These are phyloP conservation scores for Eciton burchellii DNA, from an alignment of 1,140 invertebrate genomes.

Conservation along the genomic window DNA sequence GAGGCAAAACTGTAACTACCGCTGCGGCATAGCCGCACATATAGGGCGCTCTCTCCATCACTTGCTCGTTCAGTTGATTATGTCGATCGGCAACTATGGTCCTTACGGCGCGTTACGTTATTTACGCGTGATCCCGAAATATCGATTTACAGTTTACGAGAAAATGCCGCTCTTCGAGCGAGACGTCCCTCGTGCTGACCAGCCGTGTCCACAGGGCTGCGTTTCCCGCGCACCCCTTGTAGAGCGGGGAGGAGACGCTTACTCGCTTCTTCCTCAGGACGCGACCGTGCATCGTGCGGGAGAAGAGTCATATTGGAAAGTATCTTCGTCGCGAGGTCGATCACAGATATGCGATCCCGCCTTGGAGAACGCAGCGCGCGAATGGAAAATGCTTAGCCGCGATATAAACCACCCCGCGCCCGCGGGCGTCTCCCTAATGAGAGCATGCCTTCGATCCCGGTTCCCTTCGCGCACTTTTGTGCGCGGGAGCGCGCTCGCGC, in stretches of 20 bases:
- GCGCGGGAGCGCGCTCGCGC: conserved; percentile 25
- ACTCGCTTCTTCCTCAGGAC: too few species aligned
- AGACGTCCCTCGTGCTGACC: not conserved
- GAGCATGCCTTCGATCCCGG: conserved; percentile 23
- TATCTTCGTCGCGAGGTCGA: not conserved
- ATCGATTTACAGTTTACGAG: conserved; percentile 34
- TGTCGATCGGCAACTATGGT: conserved; percentile 65
- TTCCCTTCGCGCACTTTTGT: conserved; percentile 29
- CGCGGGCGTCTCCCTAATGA: conserved; percentile 42
- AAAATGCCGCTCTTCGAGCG: too few species aligned
- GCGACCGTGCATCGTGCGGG: too few species aligned
- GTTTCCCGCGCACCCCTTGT: too few species aligned
- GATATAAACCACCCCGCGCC: conserved; percentile 25
- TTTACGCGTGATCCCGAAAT: conserved; percentile 57
- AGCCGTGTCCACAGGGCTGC: not conserved
- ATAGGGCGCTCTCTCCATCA: conserved; percentile 76
- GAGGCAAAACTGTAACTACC: conserved; percentile 52
- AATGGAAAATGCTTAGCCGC: conserved; percentile 35
- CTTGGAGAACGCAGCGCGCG: not conserved
- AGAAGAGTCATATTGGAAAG: not conserved
- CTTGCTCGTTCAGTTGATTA: conserved; percentile 83
- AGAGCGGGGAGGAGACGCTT: too few species aligned
- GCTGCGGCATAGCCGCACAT: conserved; percentile 48
- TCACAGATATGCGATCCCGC: too few species aligned
- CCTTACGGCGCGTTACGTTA: conserved; percentile 57